A percentile compares a stretch with the other conserved stretches of the same genome.
Evolutionary conservation across 2,888 invertebrate species (phyloP).

Genomic region (Alitta virens): DNA sequence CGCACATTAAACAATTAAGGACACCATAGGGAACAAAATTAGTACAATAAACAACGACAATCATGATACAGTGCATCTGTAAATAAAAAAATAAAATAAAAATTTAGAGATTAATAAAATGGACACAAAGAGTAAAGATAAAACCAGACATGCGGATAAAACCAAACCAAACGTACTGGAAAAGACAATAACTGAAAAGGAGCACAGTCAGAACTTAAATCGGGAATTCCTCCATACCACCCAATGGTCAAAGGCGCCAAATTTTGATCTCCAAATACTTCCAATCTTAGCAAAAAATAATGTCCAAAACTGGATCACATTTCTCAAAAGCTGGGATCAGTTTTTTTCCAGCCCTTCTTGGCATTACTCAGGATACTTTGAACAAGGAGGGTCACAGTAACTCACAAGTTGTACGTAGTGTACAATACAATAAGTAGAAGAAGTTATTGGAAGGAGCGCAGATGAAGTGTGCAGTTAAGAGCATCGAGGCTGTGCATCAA

Average conservation of each 20-base stretch:
- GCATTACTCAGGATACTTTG: background rate
- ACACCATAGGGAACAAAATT: background rate
- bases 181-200: background rate
- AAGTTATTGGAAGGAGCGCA: too few relatives aligned
- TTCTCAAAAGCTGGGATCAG: background rate
- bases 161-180: too few relatives aligned
- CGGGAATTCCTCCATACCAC: background rate
- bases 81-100: background rate
- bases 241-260: background rate
- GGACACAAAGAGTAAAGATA: background rate
- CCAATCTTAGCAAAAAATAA: background rate
- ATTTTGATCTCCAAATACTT: too few relatives aligned
- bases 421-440: too few relatives aligned
- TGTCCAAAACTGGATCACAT: background rate
- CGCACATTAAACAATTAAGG: background rate
- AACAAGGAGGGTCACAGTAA: background rate
- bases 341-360: background rate
- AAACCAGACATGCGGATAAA: background rate
- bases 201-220: background rate
- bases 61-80: background rate
- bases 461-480: too few relatives aligned
- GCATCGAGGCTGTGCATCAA: background rate
- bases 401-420: too few relatives aligned
- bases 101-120: background rate
- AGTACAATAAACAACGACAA: background rate